Evolutionary conservation across 2,888 invertebrate genomes (phyloP).

Genomic region (Amphipoea lucens): DNA sequence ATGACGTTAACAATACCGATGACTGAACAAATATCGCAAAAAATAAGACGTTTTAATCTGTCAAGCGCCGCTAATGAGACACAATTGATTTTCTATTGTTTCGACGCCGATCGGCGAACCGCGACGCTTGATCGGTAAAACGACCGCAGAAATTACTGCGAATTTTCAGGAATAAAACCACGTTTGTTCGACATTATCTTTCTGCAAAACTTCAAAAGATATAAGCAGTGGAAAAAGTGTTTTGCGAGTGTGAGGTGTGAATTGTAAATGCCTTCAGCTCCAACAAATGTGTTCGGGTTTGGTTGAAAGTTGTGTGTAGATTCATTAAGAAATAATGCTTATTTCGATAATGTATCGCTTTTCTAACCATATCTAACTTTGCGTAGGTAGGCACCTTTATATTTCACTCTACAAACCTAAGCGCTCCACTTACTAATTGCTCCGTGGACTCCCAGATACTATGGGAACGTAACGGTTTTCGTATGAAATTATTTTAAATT

Average conservation of each 20-base stretch:
- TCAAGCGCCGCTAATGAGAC: no score
- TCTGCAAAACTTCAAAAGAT: no score
- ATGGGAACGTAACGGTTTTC: slow-evolving; percentile 55
- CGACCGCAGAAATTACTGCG: neutral
- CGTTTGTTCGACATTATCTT: neutral
- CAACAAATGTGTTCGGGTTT: neutral
- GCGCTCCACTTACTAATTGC: slow-evolving; percentile 19
- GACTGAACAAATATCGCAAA: neutral
- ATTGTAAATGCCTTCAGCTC: neutral
- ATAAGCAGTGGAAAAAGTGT: neutral
- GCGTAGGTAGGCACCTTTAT: no score
- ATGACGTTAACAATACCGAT: neutral
- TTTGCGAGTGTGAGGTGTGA: neutral
- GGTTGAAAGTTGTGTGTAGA: neutral
- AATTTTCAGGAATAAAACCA: neutral
- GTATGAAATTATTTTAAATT: slow-evolving; percentile 29
- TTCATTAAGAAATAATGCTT: neutral
- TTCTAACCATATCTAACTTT: neutral
- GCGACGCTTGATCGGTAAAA: no score
- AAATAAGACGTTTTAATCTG: neutral
- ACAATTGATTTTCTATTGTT: no score
- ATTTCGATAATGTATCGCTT: no score
- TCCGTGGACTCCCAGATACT: slow-evolving; percentile 17
- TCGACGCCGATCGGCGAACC: no score
- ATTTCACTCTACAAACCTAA: neutral